These are phyloP conservation scores for Acrossocheilus wenchowensis DNA, from an alignment of 2,797 vertebrate species.

Conservation along the genomic window DNA sequence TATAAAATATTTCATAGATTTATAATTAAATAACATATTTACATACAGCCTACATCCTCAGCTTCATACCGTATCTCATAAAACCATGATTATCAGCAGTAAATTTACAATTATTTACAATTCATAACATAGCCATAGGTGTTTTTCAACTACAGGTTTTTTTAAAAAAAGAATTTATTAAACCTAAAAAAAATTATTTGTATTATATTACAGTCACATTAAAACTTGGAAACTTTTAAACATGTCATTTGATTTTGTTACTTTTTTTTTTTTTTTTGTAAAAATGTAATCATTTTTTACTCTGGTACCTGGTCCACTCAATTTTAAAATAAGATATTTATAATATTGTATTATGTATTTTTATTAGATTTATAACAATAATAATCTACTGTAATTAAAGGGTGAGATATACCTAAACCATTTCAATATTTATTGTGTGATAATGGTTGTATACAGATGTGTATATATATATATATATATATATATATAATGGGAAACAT, in stretches of 20 bases:
- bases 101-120: not conserved
- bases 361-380: no score
- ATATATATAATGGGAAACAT: no score
- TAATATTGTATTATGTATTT: not conserved
- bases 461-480: no score
- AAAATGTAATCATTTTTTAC: not conserved
- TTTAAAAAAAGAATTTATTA: no score
- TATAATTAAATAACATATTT: not conserved
- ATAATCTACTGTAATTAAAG: not conserved
- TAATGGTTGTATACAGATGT: not conserved
- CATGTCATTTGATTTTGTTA: not conserved
- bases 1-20: not conserved
- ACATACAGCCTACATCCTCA: not conserved
- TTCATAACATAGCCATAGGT: not conserved
- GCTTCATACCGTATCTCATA: not conserved
- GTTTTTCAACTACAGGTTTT: not conserved
- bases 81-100: not conserved
- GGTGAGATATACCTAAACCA: not conserved
- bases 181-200: not conserved
- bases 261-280: not conserved
- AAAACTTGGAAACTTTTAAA: not conserved
- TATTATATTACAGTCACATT: not conserved
- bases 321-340: not conserved
- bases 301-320: not conserved
- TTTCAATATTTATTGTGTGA: not conserved